phyloP scores from a whole-genome alignment of 1,140 invertebrate species.

The Macrosteles quadrilineatus region DNA sequence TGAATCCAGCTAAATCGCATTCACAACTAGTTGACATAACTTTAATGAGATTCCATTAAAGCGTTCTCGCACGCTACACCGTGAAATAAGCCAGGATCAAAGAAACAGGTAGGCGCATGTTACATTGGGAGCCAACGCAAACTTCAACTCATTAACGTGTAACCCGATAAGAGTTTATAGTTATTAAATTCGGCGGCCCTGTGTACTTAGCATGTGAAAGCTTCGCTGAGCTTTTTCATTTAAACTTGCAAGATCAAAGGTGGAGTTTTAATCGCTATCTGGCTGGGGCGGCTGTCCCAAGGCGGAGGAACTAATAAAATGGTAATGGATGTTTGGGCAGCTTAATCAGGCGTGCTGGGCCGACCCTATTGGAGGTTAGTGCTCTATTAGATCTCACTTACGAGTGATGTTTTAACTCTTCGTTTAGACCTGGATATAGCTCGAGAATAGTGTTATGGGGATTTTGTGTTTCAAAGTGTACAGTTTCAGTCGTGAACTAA shows the following conservation, averaged over 20 bases:
- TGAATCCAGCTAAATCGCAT: not conserved
- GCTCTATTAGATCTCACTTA: too few species aligned
- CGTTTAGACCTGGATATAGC: too few species aligned
- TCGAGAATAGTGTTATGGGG: too few species aligned
- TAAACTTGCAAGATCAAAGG: constrained; percentile 7
- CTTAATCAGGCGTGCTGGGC: not conserved
- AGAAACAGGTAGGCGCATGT: not conserved
- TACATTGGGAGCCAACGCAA: not conserved
- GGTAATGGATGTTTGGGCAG: not conserved
- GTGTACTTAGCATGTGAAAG: not conserved
- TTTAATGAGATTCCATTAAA: not conserved
- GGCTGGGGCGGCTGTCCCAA: not conserved
- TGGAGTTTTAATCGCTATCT: constrained; percentile 7
- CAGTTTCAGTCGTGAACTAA: too few species aligned
- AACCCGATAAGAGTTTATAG: constrained; percentile 13
- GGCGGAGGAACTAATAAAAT: constrained; percentile 13
- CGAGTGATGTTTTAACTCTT: too few species aligned
- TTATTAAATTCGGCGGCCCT: constrained; percentile 11
- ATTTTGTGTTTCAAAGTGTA: too few species aligned
- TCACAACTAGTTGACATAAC: not conserved
- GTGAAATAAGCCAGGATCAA: not conserved
- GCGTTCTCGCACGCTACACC: not conserved
- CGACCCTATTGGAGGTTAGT: too few species aligned
- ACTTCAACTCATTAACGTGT: constrained; percentile 1
- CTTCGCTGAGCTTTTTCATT: constrained; percentile 9